Base-by-base conservation (phyloP, 2,888 invertebrate genomes). In the Cenopis cana region DNA sequence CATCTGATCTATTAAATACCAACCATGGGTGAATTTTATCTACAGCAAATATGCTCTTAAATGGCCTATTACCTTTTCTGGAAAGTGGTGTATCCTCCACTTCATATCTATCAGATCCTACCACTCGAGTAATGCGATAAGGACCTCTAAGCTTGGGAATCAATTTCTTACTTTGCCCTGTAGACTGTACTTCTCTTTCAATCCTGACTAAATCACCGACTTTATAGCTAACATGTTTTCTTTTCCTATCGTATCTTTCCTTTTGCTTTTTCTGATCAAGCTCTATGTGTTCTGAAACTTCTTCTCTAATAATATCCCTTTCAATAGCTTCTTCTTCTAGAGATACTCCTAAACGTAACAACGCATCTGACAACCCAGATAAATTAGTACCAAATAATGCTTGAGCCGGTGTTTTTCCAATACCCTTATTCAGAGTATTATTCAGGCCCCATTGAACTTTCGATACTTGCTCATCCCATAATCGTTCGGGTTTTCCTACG, bases 131-230 rank as follows among this genome's bases (percentile, higher is more conserved):
- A 5, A 74, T 49, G 29, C 68, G 69, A 9, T 70, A 74, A 9
- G 74, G 74, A 8, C 33, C 33, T 33, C 33, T 73, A 72, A 14
- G 72, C 68, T 6, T 59, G 4, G 2, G 14, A 76, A 61, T 49
- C 75, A n/a, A n/a, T n/a, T n/a, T 76, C 52, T 33, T 69, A 56
- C 66, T 64, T 29, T 74, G 68, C 1, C 75, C 74, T 0, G 65
- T 54, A 1, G 33, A 11, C 10, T 33, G 36, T 18, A 71, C 64
- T 3, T 75, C 74, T 12, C 64, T 57, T 67, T 74, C 71, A 11
- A 77, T 60, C 3, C 73, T 38, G 9, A 77, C 77, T 11, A 77
- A 52, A 55, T 77, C 77, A 2, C 76, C 76, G 0, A 75, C 54
- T 36, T 72, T 62, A 52, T 74, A 77, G 14, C 14, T 11, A 3